Evolutionary conservation across 2,797 vertebrate species (phyloP).

Genomic region (Coregonus ussuriensis): DNA sequence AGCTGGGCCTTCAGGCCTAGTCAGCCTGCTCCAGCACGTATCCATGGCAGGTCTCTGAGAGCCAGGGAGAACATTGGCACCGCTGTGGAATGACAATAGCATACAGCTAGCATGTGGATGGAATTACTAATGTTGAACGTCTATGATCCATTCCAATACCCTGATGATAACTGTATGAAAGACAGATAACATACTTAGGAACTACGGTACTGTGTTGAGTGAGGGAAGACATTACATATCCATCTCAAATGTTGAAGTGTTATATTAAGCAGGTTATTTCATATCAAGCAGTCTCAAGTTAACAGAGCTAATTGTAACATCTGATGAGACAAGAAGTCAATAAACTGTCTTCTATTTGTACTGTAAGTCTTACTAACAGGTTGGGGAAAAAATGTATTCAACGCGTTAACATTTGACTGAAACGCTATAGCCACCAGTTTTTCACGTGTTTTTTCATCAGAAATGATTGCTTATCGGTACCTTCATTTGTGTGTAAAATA

Average conservation of each 20-base stretch:
- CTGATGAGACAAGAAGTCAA: constrained; percentile 18
- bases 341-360: constrained; percentile 16
- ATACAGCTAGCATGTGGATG: constrained; percentile 47
- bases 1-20: constrained; percentile 69
- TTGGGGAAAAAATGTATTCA: no score
- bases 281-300: no score
- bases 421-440: no score
- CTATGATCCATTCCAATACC: constrained; percentile 62
- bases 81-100: constrained; percentile 67
- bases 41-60: constrained; percentile 72
- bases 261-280: no score
- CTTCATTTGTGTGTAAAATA: no score
- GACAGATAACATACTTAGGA: constrained; percentile 43
- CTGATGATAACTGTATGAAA: constrained; percentile 52
- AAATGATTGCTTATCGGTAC: no score
- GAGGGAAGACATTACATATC: constrained; percentile 27
- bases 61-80: constrained; percentile 62
- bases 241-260: constrained; percentile 10
- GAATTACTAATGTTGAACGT: constrained; percentile 64
- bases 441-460: no score
- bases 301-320: not conserved
- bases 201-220: constrained; percentile 39
- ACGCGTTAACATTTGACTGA: no score
- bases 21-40: constrained; percentile 65
- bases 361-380: not conserved